These are phyloP conservation scores for Borostomias antarcticus DNA, from an alignment of 2,797 vertebrate genomes.

Conservation along the genomic window DNA sequence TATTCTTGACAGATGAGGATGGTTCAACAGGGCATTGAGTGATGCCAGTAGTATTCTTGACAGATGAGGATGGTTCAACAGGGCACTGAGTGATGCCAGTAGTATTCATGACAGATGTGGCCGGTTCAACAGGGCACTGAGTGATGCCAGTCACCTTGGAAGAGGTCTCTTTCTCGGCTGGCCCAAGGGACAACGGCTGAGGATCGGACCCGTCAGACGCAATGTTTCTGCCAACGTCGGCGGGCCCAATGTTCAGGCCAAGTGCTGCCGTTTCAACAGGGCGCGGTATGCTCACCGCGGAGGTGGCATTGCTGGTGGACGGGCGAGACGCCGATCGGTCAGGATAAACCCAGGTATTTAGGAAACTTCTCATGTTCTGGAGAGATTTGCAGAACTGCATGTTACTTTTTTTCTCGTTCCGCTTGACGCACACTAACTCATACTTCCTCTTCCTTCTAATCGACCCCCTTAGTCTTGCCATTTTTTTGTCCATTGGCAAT, in stretches of 20 bases:
- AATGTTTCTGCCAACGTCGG: background rate
- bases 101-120: too few species aligned
- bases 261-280: background rate
- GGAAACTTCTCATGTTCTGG: background rate
- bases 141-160: background rate
- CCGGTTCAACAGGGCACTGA: background rate
- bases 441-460: background rate
- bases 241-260: background rate
- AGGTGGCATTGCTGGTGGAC: background rate
- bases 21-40: too few species aligned
- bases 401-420: too few species aligned
- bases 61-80: too few species aligned
- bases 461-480: background rate
- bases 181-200: background rate
- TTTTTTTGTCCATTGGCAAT: background rate
- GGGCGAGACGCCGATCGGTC: background rate
- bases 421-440: background rate
- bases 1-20: too few species aligned
- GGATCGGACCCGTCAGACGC: constrained; percentile 2
- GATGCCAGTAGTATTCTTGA: too few species aligned
- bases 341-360: constrained; percentile 3
- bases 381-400: background rate
- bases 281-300: background rate
- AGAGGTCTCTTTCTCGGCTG: background rate
- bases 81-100: too few species aligned